Percentiles rank a stretch among this genome's conserved stretches.
Evolutionary conservation across 2,888 invertebrate genomes (phyloP).

Genomic region (Dascillus cervinus): DNA sequence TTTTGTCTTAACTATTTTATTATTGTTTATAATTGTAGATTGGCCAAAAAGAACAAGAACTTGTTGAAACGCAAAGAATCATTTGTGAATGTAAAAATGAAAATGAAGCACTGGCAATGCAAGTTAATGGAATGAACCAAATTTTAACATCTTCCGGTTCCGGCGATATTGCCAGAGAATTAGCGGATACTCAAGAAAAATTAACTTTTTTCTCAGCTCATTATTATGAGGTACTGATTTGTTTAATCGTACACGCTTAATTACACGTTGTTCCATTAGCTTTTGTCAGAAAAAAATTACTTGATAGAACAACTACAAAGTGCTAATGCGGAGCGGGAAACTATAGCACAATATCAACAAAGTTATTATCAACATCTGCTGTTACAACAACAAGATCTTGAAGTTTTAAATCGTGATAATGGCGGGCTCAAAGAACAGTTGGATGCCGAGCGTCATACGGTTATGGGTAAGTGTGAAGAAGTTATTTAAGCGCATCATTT

Average conservation of each 20-base stretch:
- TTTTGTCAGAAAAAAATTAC: conserved; percentile 20
- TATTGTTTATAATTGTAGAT: conserved; percentile 10
- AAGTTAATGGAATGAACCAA: conserved; percentile 30
- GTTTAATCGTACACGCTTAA: too few relatives aligned
- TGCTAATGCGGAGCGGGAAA: conserved; percentile 17
- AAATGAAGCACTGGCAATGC: conserved; percentile 26
- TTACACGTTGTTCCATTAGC: conserved; percentile 11
- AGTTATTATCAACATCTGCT: conserved; percentile 25
- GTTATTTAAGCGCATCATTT: background rate
- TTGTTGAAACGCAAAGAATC: conserved; percentile 22
- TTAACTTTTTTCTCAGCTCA: conserved; percentile 25
- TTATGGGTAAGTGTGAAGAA: conserved; percentile 18
- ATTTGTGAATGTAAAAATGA: conserved; percentile 24
- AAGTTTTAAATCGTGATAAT: conserved; percentile 22
- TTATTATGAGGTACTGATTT: conserved; percentile 23
- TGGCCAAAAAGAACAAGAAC: conserved; percentile 23
- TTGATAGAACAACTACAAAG: conserved; percentile 19
- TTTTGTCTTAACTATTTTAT: background rate
- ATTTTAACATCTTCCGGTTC: conserved; percentile 28
- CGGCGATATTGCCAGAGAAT: conserved; percentile 31
- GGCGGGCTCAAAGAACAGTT: conserved; percentile 25
- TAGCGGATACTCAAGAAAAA: conserved; percentile 30
- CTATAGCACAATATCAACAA: conserved; percentile 20
- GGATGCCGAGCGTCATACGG: conserved; percentile 28
- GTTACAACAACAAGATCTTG: conserved; percentile 25